Evolutionary conservation across 1,140 invertebrate genomes (phyloP).

Genomic region (Ceratina calcarata): DNA sequence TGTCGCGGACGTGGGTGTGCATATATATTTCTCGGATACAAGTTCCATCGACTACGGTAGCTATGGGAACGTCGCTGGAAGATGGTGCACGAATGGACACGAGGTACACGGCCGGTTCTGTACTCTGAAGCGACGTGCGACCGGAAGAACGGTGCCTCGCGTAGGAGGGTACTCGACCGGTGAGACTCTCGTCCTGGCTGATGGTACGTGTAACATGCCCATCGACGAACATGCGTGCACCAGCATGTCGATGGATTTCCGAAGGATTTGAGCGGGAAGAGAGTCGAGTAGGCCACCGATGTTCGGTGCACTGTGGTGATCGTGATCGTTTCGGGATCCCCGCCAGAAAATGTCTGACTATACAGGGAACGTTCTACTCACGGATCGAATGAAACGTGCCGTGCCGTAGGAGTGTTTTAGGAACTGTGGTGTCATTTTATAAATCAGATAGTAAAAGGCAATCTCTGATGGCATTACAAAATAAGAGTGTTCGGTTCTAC

Average conservation of each 20-base stretch:
- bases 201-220: slow-evolving; percentile 18
- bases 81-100: neutral
- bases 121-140: neutral
- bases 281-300: neutral
- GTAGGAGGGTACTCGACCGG: neutral
- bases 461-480: neutral
- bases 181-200: neutral
- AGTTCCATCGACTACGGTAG: neutral
- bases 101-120: neutral
- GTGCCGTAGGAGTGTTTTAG: neutral
- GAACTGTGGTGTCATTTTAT: neutral
- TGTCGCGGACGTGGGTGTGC: neutral
- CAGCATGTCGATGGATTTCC: neutral
- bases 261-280: neutral
- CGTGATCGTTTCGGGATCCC: neutral
- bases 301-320: neutral
- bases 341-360: neutral
- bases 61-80: neutral
- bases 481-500: too few relatives aligned
- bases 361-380: neutral
- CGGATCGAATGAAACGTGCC: neutral
- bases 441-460: neutral
- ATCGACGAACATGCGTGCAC: neutral
- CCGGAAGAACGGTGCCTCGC: neutral
- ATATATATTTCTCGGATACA: neutral